A percentile compares a stretch with the other conserved stretches of the same genome.
Evolutionary conservation across 2,797 vertebrate species (phyloP).

Genomic region (Halcyon chelicuti): DNA sequence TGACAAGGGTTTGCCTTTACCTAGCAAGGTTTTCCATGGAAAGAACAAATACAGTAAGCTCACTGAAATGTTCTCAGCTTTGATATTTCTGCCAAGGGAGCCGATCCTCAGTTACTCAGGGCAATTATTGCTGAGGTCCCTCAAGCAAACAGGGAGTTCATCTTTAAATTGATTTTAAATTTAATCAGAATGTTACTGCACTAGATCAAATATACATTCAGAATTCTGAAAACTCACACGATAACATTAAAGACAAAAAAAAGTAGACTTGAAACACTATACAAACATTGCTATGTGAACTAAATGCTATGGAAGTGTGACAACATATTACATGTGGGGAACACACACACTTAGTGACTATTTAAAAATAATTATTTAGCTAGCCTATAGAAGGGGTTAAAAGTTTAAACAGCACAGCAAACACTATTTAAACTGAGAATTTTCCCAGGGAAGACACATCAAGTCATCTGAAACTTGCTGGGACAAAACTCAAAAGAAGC

Average conservation of each 20-base stretch:
- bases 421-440: not conserved
- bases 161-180: not conserved
- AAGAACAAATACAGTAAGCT: not conserved
- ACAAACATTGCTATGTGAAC: not conserved
- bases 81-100: not conserved
- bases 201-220: not conserved
- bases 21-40: not conserved
- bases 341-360: slow-evolving; percentile 19
- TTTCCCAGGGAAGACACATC: slow-evolving; percentile 34
- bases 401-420: slow-evolving; percentile 24
- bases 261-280: slow-evolving; percentile 18
- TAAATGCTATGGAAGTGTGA: not conserved
- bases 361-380: not conserved
- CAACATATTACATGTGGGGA: not conserved
- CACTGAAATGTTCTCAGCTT: not conserved
- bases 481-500: slow-evolving; percentile 7
- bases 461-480: slow-evolving; percentile 14
- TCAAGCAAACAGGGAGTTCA: not conserved
- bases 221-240: not conserved
- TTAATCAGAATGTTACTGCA: not conserved
- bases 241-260: slow-evolving; percentile 21
- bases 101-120: not conserved
- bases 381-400: slow-evolving; percentile 22
- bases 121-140: not conserved
- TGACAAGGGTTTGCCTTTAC: not conserved